These are phyloP conservation scores for Tychaedon coryphoeus DNA, from an alignment of 2,113 vertebrate species.

Conservation along the genomic window DNA sequence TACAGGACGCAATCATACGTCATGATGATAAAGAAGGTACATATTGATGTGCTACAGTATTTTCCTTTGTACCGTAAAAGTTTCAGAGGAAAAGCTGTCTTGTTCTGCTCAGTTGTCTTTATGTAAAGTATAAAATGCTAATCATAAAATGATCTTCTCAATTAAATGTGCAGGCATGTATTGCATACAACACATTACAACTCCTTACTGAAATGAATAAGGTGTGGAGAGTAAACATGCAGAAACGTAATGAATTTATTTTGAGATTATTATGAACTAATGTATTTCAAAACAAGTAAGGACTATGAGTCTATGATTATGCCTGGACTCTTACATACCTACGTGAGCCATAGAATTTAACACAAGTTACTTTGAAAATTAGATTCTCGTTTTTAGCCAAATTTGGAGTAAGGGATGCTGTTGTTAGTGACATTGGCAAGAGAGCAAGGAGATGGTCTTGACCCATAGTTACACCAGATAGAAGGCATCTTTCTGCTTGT, in stretches of 20 bases:
- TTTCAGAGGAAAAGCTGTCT: background rate
- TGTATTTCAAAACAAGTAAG: background rate
- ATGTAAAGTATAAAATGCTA: background rate
- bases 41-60: fast-evolving
- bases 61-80: background rate
- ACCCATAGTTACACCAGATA: background rate
- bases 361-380: background rate
- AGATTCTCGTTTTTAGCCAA: background rate
- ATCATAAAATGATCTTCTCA: background rate
- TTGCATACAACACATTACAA: background rate
- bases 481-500: background rate
- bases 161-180: background rate
- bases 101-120: background rate
- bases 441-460: background rate
- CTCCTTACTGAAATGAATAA: background rate
- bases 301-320: background rate
- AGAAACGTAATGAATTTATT: background rate
- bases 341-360: background rate
- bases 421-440: background rate
- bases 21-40: conserved; percentile 93
- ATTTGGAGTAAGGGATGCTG: background rate
- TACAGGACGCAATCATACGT: conserved; percentile 86
- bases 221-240: background rate
- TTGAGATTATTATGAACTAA: background rate
- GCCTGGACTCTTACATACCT: background rate